Percentiles rank a stretch among this genome's conserved stretches.
phyloP scores from a whole-genome alignment of 64 coral and sea anemone genomes.

The Porites lutea region DNA sequence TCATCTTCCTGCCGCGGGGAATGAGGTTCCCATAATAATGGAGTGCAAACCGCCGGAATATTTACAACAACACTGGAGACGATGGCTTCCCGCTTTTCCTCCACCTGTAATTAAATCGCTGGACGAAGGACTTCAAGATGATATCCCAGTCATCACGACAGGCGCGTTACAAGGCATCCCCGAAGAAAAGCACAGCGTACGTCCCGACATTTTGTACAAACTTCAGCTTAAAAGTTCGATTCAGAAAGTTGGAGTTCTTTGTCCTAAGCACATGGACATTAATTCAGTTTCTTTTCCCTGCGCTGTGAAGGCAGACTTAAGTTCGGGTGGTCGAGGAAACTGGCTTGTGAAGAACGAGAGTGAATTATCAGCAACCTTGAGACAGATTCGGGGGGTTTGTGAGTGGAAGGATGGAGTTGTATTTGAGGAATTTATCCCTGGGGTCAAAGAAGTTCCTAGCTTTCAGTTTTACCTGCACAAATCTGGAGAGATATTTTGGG shows the following conservation, averaged over 20 bases:
- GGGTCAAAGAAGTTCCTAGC: conserved; percentile 28
- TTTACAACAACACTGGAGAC: conserved; percentile 41
- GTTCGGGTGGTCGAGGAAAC: conserved; percentile 6
- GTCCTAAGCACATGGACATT: conserved; percentile 14
- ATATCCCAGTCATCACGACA: conserved; percentile 39
- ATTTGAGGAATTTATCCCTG: conserved; percentile 10
- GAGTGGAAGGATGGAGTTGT: conserved; percentile 33
- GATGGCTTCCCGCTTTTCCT: conserved; percentile 60
- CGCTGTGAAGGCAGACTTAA: conserved; percentile 37
- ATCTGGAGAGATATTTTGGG: conserved; percentile 28
- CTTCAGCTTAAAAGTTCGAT: conserved; percentile 45
- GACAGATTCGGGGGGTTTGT: neutral
- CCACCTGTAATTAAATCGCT: conserved; percentile 6
- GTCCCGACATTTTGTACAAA: conserved; percentile 34
- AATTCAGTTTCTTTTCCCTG: conserved; percentile 22
- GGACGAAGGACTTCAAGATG: conserved; percentile 53
- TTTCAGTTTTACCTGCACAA: conserved; percentile 57
- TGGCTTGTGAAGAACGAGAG: conserved; percentile 5
- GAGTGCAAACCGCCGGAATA: conserved; percentile 15
- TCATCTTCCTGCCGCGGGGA: conserved; percentile 33
- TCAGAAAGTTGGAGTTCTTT: neutral
- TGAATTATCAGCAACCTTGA: neutral
- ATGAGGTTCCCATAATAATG: conserved; percentile 36
- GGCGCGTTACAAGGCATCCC: conserved; percentile 40
- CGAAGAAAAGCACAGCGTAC: conserved; percentile 20